Percentiles rank a stretch among this genome's conserved stretches.
Evolutionary conservation across 35 echinoderm and acorn worm species (phyloP).

Genomic region (Ptychodera flava): DNA sequence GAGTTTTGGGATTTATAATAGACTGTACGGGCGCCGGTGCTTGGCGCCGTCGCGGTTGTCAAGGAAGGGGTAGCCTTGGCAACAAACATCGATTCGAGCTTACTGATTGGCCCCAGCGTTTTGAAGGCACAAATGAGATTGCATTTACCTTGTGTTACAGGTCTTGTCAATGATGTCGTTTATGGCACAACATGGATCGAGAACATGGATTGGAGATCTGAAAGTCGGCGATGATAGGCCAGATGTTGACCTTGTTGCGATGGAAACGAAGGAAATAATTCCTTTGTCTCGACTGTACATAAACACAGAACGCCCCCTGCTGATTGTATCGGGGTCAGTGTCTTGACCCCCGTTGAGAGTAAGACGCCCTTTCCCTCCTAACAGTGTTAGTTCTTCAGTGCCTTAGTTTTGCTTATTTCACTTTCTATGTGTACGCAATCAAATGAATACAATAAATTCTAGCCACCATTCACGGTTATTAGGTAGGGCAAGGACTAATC

Average conservation of each 20-base stretch:
- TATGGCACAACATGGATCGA: neutral
- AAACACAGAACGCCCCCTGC: conserved; percentile 43
- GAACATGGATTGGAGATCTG: neutral
- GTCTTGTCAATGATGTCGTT: neutral
- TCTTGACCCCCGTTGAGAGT: conserved; percentile 77
- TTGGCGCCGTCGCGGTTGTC: neutral
- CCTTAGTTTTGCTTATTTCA: neutral
- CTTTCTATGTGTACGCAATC: neutral
- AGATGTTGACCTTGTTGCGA: conserved; percentile 24
- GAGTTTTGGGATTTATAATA: neutral
- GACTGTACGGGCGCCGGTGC: neutral
- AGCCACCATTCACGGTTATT: neutral
- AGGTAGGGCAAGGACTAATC: no score
- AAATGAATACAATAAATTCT: neutral
- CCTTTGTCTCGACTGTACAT: conserved; percentile 34
- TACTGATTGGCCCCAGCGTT: neutral
- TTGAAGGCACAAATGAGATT: neutral
- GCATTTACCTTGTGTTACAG: neutral
- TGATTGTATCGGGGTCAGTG: conserved; percentile 48
- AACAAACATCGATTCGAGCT: neutral
- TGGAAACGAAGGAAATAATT: conserved; percentile 13
- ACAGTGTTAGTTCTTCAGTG: neutral
- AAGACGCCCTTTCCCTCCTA: neutral
- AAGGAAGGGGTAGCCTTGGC: neutral
- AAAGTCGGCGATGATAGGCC: neutral